These are phyloP conservation scores for Dicaeum eximium DNA, from an alignment of 2,113 vertebrate species.

Conservation along the genomic window DNA sequence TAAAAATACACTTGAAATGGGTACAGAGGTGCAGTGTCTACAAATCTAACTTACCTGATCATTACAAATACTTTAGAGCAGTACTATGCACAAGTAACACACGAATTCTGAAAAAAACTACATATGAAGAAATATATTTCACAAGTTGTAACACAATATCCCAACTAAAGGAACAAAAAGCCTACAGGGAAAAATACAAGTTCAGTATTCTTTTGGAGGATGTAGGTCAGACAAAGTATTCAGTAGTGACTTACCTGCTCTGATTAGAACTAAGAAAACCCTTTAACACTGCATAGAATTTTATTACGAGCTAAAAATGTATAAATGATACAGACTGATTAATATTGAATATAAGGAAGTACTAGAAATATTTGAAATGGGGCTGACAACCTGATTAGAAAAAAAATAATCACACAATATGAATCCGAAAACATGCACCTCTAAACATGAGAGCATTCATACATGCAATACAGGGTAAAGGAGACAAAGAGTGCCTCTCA, in stretches of 20 bases:
- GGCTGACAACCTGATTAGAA: not conserved
- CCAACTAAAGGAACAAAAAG: not conserved
- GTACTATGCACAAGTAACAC: not conserved
- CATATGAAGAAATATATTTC: not conserved
- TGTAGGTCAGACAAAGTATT: not conserved
- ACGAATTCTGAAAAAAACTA: not conserved
- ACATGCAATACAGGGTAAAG: not conserved
- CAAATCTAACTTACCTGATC: not conserved
- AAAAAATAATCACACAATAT: not conserved
- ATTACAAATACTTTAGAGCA: not conserved
- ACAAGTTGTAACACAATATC: not conserved
- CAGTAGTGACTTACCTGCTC: not conserved
- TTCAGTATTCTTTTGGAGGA: not conserved
- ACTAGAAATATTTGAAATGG: not conserved
- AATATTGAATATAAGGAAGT: not conserved
- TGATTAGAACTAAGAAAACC: not conserved
- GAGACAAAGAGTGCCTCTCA: not conserved
- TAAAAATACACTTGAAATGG: not conserved
- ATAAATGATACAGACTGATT: not conserved
- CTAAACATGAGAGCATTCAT: not conserved
- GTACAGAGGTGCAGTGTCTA: not conserved
- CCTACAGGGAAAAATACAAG: not conserved
- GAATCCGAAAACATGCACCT: not conserved
- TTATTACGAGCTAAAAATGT: not conserved
- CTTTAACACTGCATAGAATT: not conserved